Evolutionary conservation across 2,888 invertebrate genomes (phyloP), one percentile per base, ranked within the genome.

Genomic region (Leptopilina myrica): DNA sequence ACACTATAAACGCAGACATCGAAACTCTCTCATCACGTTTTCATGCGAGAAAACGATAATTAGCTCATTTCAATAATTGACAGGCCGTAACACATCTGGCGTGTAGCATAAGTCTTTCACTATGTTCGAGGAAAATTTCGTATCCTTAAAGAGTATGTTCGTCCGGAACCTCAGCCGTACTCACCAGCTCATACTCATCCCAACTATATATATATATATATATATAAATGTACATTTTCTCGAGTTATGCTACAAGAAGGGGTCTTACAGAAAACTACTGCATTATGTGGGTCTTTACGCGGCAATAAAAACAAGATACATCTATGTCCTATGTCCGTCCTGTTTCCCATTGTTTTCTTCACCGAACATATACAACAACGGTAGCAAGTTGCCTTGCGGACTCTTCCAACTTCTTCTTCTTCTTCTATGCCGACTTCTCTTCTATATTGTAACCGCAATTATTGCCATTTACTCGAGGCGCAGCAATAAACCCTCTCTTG

Each of bases 21-120:
- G 73, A 73, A 56, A 26, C 56, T 33, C 56, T 56, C 82, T 66
- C 33, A 33, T 33, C 2, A 33, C 3, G 33, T 33, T 33, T 33
- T 33, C 33, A 33, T 33, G 79, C 82, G 86, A 88, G 88, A 87
- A 88, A 89, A 90, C 89, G 88, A 91, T 90, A 91, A 91, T 91
- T 91, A 90, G 90, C 91, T 91, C 89, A 90, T 91, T 91, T 91
- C 89, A 91, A 91, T 91, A 91, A 91, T 91, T 91, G 90, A 91
- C 89, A 90, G 89, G 84, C 87, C 83, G 87, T 87, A 88, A 87
- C 88, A 86, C 90, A 90, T 90, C 90, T 91, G 90, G 88, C 87
- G 87, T 85, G 81, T 76, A 4, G 4, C 33, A 33, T 33, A 33
- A 33, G 33, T 33, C 20, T 20, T 20, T 20, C 33, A 33, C 33